Evolutionary conservation across 2,888 invertebrate genomes (phyloP).

Genomic region (Scrobipalpa costella): DNA sequence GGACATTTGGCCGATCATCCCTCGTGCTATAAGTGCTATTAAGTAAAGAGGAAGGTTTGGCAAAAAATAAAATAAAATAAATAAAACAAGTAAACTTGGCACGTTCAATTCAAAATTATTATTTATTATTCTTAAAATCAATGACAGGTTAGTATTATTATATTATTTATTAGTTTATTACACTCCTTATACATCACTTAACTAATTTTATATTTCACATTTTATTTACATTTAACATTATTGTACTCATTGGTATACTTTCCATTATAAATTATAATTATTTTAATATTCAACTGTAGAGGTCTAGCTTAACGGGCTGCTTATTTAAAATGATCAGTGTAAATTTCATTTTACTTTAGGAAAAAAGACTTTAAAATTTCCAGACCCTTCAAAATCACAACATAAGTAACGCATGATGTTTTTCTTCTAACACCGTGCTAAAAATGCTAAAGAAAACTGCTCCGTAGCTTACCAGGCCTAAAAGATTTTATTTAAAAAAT

Average conservation of each 20-base stretch:
- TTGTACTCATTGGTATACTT: conserved; percentile 79
- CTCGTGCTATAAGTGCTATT: too few relatives aligned
- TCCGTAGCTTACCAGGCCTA: too few relatives aligned
- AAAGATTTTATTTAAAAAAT: too few relatives aligned
- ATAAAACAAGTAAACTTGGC: conserved; percentile 73
- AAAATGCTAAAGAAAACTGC: too few relatives aligned
- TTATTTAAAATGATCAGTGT: background rate
- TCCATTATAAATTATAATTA: conserved; percentile 49
- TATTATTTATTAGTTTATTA: conserved; percentile 26
- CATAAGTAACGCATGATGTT: too few relatives aligned
- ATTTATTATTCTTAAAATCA: conserved; percentile 67
- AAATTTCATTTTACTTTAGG: background rate
- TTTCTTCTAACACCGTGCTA: too few relatives aligned
- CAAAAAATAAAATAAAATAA: conserved; percentile 26
- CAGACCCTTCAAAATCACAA: too few relatives aligned
- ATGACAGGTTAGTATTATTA: conserved; percentile 65
- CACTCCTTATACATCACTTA: conserved; percentile 13
- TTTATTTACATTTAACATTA: conserved; percentile 73
- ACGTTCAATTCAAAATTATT: conserved; percentile 78
- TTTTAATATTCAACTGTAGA: conserved; percentile 31
- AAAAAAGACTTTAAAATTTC: too few relatives aligned
- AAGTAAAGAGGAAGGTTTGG: too few relatives aligned
- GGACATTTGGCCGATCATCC: too few relatives aligned
- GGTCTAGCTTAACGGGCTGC: background rate
- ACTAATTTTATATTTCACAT: conserved; percentile 62